Evolutionary conservation across 2,113 vertebrate species (phyloP).

Genomic region (Toxotes jaculatrix): DNA sequence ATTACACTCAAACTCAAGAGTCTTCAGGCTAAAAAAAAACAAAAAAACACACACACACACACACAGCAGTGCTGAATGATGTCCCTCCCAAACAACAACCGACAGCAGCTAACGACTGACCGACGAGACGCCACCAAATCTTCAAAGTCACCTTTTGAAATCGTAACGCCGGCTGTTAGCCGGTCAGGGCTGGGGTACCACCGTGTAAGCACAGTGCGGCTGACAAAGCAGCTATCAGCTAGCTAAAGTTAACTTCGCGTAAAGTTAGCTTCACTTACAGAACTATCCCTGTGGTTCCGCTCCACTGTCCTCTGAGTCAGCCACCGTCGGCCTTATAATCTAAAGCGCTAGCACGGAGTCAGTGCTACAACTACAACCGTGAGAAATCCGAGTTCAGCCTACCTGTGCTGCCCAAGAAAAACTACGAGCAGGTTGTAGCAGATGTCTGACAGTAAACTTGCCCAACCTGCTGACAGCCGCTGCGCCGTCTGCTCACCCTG

Average conservation of each 20-base stretch:
- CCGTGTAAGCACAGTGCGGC: background rate
- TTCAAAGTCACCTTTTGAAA: conserved; percentile 51
- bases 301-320: background rate
- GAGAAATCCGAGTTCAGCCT: background rate
- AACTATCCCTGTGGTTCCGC: background rate
- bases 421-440: background rate
- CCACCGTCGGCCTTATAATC: background rate
- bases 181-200: no score
- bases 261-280: conserved; percentile 2
- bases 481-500: background rate
- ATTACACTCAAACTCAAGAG: background rate
- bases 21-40: background rate
- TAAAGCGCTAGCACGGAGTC: background rate
- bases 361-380: background rate
- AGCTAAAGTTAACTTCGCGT: conserved; percentile 8
- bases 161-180: background rate
- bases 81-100: background rate
- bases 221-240: conserved; percentile 22
- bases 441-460: background rate
- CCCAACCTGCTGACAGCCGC: background rate
- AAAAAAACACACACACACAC: background rate
- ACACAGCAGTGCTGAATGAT: background rate
- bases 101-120: background rate
- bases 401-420: conserved; percentile 10
- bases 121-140: background rate